phyloP scores from a whole-genome alignment of 2,797 vertebrate genomes.

The Sciurus carolinensis region DNA sequence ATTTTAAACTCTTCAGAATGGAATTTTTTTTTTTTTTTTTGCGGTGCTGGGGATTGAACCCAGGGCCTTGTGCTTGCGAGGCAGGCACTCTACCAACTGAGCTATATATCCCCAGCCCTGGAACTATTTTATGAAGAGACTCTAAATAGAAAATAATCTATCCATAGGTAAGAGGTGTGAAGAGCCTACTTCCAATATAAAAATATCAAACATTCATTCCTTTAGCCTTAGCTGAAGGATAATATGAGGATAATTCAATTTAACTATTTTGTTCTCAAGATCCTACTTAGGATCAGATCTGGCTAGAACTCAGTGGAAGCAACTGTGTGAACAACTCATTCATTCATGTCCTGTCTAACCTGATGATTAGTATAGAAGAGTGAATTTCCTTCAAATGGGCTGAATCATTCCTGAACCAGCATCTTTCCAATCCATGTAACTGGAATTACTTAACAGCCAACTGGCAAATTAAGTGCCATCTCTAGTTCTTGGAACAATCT shows the following conservation, averaged over 20 bases:
- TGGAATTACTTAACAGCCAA: conserved; percentile 68
- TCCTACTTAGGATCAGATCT: not conserved
- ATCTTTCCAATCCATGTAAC: conserved; percentile 61
- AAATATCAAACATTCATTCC: not conserved
- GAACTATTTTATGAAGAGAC: not conserved
- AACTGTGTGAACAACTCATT: not conserved
- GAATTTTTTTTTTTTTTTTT: not conserved
- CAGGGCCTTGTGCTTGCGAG: too few relatives aligned
- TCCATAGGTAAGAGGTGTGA: not conserved
- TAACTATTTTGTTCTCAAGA: not conserved
- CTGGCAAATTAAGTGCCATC: conserved; percentile 66
- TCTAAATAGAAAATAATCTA: not conserved
- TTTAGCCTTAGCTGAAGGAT: not conserved
- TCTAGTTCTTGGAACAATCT: conserved; percentile 71
- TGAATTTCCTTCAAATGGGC: conserved; percentile 37
- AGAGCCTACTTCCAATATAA: not conserved
- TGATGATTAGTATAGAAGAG: not conserved
- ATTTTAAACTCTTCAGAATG: not conserved
- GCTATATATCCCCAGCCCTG: too few relatives aligned
- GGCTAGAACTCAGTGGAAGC: not conserved
- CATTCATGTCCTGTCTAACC: not conserved
- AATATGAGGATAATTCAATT: not conserved
- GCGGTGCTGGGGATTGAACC: too few relatives aligned
- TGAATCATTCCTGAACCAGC: conserved; percentile 20
- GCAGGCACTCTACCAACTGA: too few relatives aligned